Base-by-base conservation (phyloP, 2,113 vertebrate genomes). In the Uropsilus gracilis region DNA sequence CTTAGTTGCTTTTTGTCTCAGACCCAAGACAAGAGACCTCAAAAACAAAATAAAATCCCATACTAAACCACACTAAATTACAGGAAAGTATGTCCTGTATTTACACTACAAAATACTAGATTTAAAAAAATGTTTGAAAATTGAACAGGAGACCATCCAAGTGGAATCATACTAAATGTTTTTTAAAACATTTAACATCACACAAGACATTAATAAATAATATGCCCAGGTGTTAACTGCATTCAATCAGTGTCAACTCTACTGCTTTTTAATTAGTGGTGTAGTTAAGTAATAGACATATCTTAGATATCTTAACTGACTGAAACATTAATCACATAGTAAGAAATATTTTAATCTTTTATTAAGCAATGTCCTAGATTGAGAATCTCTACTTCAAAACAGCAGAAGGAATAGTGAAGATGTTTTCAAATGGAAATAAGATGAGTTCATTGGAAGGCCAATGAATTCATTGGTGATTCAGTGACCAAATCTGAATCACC, bases 321-420 rank as follows among this genome's bases (percentile, higher is more conserved):
- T 90, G 22, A 92, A 87, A 69, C 20, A 30, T 85, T 73, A 94
- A 63, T 94, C 88, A 81, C 50, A 80, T 48, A 93, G n/a, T 66
- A 94, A 82, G 30, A 94, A 9, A 68, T 26, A 87, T 63, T 85
- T 85, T 48, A 78, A 80, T 73, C 71, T 93, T n/a, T 46, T 69
- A 69, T 61, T 7, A 73, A 83, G 53, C 48, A 64, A 86, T 26
- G 20, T 61, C 37, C 73, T 90, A 73, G 13, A 81, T 94, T 92
- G 88, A 90, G 61, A 93, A 94, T 8, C 42, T 83, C 83, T 89
- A 76, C 61, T 94, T 91, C 50, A 88, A 92, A 92, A 90, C 1
- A 91, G 28, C 42, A 73, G 48, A 94, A 66, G 18, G 57, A 94
- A 86, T 89, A 89, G 75, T 16, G 39, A 26, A 75, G 86, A 91